Conservation (phyloP, 2,888 invertebrate species). For the Pollenia labialis region DNA sequence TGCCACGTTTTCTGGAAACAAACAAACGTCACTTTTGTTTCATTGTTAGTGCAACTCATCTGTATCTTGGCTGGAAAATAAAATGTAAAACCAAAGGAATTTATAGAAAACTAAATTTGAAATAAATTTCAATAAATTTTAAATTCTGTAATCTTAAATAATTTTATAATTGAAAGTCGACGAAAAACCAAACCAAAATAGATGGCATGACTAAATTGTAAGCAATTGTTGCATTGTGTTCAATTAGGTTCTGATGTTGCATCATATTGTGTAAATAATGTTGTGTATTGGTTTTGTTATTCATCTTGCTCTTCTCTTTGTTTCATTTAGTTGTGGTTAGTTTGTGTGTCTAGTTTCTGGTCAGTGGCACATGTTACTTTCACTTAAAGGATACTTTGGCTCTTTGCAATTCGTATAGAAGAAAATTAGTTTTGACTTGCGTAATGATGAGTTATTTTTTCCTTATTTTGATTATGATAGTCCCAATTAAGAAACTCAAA, state of each 20-base stretch:
- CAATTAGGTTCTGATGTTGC: conserved; percentile 20
- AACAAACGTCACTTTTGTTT: conserved; percentile 50
- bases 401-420: conserved; percentile 65
- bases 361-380: conserved; percentile 63
- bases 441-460: conserved; percentile 63
- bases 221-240: conserved; percentile 41
- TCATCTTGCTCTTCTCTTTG: not conserved
- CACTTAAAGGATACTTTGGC: conserved; percentile 2
- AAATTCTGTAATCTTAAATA: conserved; percentile 3
- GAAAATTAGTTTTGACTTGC: conserved; percentile 70
- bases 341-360: conserved; percentile 34
- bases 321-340: conserved; percentile 31
- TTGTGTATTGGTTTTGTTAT: not conserved
- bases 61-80: not conserved
- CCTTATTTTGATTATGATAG: conserved; percentile 26
- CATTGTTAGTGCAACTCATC: not conserved
- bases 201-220: conserved; percentile 36
- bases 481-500: conserved; percentile 54
- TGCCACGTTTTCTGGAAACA: not conserved
- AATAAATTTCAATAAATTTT: conserved; percentile 50
- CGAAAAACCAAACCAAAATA: not conserved
- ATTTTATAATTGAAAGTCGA: not conserved
- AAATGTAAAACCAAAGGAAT: conserved; percentile 8
- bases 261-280: not conserved
- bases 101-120: conserved; percentile 35